Conservation (phyloP, 1,140 invertebrate genomes). For the Heliconius himera region DNA sequence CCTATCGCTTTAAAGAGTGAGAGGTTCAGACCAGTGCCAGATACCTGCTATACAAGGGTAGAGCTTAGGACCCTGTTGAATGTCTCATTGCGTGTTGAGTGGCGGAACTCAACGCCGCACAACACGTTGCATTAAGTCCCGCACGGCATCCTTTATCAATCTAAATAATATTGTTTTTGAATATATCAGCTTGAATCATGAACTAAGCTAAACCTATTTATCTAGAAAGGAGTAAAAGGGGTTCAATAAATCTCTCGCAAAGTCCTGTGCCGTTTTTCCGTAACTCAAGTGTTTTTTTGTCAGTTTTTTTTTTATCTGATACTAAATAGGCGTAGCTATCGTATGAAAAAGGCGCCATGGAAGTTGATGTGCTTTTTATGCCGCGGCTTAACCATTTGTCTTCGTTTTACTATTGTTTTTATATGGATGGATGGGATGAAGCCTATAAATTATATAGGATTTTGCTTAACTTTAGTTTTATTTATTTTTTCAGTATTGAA, state of each 20-base stretch:
- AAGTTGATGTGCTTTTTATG: conserved; percentile 35
- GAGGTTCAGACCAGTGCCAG: too few relatives aligned
- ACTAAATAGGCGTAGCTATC: conserved; percentile 12
- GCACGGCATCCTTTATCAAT: too few relatives aligned
- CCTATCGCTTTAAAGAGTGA: too few relatives aligned
- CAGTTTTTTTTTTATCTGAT: not conserved
- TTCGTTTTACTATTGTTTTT: conserved; percentile 24
- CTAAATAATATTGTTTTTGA: too few relatives aligned
- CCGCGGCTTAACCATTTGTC: conserved; percentile 23
- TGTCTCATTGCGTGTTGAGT: too few relatives aligned
- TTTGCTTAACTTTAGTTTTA: not conserved
- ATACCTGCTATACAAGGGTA: too few relatives aligned
- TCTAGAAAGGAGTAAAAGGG: conserved; percentile 13
- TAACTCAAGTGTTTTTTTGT: not conserved
- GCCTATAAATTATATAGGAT: not conserved
- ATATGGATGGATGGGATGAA: not conserved
- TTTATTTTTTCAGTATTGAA: not conserved
- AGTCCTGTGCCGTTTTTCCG: not conserved
- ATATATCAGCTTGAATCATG: too few relatives aligned
- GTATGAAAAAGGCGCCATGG: conserved; percentile 32
- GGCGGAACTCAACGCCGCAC: too few relatives aligned
- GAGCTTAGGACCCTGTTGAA: too few relatives aligned
- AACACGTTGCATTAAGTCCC: too few relatives aligned
- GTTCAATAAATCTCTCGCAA: conserved; percentile 21
- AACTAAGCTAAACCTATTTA: not conserved